Evolutionary conservation across 2,797 vertebrate genomes (phyloP).

Genomic region (Lepilemur ruficaudatus): DNA sequence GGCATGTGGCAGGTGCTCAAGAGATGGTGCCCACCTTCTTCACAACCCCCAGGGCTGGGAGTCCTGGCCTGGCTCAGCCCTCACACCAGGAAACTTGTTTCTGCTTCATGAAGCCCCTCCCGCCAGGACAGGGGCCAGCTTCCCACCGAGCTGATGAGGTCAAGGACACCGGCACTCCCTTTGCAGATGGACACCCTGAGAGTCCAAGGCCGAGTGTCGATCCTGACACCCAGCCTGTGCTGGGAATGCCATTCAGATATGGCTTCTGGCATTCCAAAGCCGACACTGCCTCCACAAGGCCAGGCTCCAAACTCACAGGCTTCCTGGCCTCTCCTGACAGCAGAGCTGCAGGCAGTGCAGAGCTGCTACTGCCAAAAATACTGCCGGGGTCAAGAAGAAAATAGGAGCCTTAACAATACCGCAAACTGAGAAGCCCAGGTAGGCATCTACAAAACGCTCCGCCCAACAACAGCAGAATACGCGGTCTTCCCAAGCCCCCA

Average conservation of each 20-base stretch:
- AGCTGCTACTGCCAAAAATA: fast-evolving
- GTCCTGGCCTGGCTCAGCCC: fast-evolving
- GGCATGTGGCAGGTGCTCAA: fast-evolving
- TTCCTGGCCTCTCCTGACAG: not conserved
- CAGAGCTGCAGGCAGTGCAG: fast-evolving
- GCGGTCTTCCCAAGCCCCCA: fast-evolving
- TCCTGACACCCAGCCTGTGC: fast-evolving
- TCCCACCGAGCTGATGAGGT: fast-evolving
- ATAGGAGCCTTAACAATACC: fast-evolving
- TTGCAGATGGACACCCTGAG: fast-evolving
- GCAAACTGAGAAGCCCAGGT: fast-evolving
- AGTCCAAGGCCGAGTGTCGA: fast-evolving
- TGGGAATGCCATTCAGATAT: fast-evolving
- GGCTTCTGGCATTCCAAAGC: fast-evolving
- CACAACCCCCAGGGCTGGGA: fast-evolving
- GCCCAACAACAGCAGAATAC: fast-evolving
- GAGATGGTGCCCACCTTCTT: fast-evolving
- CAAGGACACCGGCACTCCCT: fast-evolving
- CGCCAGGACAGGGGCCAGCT: not conserved
- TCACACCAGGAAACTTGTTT: fast-evolving
- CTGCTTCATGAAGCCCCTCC: not conserved
- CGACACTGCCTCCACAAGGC: fast-evolving
- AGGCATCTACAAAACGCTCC: fast-evolving
- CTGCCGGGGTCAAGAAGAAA: fast-evolving
- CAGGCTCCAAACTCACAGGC: not conserved